Base-by-base conservation (phyloP, 2,888 invertebrate species). In the Dysmachus trigonus region DNA sequence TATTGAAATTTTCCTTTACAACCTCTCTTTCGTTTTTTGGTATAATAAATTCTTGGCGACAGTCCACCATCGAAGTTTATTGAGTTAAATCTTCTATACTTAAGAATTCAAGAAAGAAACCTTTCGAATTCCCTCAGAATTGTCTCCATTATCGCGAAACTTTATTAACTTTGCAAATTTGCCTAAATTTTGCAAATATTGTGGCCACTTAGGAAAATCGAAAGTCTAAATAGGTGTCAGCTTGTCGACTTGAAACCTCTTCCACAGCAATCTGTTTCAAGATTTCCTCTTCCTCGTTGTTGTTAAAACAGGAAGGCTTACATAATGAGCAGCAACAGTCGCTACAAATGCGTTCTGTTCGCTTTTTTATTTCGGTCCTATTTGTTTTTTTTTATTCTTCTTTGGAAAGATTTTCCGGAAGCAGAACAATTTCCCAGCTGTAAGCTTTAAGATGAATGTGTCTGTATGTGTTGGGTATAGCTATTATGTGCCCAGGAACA, bases 261-360 rank as follows among this genome's bases (percentile, higher is more conserved):
- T 62, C 22, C 10, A 7, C 13, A 62, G 27, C 62, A 62, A 62
- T 62, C 62, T 62, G 62, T 22, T 22, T 62, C 10, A 62, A 22
- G 62, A 62, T 62, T 22, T 62, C 62, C 62, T 62, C 10, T 62
- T 62, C 27, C 62, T 62, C 3, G 62, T 6, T 73, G 76, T 35
- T 35, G 38, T 76, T 76, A 33, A 38, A 38, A 35, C 76, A 31
- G 76, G 76, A 76, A 76, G 76, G 33, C 38, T 76, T 35, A 76
- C 35, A 38, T 76, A 76, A 76, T 76, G 22, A 76, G 38, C 76
- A 76, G 76, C 76, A 76, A 76, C 76, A 76, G 76, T 35, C 35
- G 76, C 41, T 38, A 41, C 38, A 35, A 35, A 62, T 62, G 62
- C 62, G 62, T 62, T 62, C 27, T 18, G 8, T 4, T 62, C 27